Evolutionary conservation across 1,140 invertebrate species (phyloP).

Genomic region (Nautilus pompilius): DNA sequence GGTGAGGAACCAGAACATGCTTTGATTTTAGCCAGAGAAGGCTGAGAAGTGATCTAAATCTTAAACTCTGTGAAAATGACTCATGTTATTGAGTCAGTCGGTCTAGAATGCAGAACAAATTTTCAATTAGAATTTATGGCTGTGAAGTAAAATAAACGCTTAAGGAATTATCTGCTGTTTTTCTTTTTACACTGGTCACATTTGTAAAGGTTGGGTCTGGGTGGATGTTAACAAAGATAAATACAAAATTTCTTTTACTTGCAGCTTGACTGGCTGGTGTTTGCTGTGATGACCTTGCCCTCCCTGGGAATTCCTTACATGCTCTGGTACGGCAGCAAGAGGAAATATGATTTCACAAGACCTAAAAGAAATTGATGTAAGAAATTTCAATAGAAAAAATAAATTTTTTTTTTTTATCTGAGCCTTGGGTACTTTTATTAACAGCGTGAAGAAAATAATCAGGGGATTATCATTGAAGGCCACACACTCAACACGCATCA

Average conservation of each 20-base stretch:
- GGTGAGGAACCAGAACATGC: too few species aligned
- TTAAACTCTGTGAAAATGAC: too few species aligned
- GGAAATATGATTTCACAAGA: conserved; percentile 75
- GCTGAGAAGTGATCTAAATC: too few species aligned
- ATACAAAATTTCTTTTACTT: conserved; percentile 51
- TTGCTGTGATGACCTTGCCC: conserved; percentile 93
- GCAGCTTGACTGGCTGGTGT: conserved; percentile 90
- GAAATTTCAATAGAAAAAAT: background rate
- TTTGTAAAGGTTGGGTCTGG: background rate
- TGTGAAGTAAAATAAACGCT: too few species aligned
- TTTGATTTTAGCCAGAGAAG: too few species aligned
- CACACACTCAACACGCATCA: too few species aligned
- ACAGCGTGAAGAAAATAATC: background rate
- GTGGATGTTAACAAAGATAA: background rate
- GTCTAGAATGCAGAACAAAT: too few species aligned
- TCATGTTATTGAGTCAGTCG: too few species aligned
- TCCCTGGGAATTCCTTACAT: conserved; percentile 91
- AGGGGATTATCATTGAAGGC: too few species aligned
- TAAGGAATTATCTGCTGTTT: too few species aligned
- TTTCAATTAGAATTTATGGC: too few species aligned
- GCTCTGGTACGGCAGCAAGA: conserved; percentile 92
- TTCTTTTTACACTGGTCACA: background rate
- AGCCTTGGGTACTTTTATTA: background rate
- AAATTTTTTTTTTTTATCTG: background rate
- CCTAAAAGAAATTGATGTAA: conserved; percentile 42